phyloP scores from a whole-genome alignment of 2,797 vertebrate species.

The Streptopelia turtur region DNA sequence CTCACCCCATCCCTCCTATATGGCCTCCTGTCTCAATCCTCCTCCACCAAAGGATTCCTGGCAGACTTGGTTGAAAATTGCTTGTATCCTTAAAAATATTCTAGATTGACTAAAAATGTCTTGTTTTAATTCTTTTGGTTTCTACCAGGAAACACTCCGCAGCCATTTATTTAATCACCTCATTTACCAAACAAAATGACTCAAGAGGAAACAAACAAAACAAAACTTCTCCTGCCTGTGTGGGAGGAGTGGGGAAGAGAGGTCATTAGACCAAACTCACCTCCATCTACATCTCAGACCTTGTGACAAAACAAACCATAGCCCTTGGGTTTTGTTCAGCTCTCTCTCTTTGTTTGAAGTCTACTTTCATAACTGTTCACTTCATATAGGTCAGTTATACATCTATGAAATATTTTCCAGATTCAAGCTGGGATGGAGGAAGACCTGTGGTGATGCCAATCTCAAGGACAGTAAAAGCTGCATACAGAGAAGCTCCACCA shows the following conservation, averaged over 20 bases:
- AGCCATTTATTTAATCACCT: neutral
- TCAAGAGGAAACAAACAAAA: neutral
- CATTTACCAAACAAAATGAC: neutral
- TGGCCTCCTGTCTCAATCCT: neutral
- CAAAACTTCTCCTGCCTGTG: neutral
- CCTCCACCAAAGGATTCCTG: neutral
- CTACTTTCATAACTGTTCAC: conserved; percentile 1
- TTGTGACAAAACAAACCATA: conserved; percentile 3
- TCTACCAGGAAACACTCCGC: neutral
- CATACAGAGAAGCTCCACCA: neutral
- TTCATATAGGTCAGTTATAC: conserved; percentile 9
- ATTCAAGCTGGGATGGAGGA: neutral
- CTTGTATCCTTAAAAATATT: neutral
- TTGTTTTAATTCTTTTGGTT: neutral
- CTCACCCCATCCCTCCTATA: fast-evolving
- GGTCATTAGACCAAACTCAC: neutral
- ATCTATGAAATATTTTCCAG: neutral
- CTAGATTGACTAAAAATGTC: neutral
- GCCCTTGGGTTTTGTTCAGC: conserved; percentile 12
- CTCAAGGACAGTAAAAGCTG: neutral
- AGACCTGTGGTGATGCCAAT: neutral
- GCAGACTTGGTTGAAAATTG: neutral
- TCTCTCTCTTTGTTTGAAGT: conserved; percentile 4
- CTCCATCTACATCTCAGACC: neutral
- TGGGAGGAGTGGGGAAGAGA: neutral